These are phyloP conservation scores for Drosophila ustulata DNA, from an alignment of 2,888 invertebrate species.

Conservation along the genomic window DNA sequence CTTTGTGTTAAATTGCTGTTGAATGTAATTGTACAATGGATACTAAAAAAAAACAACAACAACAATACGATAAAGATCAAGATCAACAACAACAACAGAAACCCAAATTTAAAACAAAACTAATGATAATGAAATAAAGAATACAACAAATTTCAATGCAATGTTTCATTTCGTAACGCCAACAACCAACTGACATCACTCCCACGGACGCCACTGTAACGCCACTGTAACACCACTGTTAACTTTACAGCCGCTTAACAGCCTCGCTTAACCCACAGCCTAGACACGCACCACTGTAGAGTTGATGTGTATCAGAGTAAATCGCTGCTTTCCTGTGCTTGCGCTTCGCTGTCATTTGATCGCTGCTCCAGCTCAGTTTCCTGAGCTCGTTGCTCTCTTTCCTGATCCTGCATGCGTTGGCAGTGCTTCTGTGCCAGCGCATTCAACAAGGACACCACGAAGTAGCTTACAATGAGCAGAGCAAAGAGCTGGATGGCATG, in stretches of 20 bases:
- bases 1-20: conserved; percentile 85
- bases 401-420: conserved; percentile 86
- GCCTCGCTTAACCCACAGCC: not conserved
- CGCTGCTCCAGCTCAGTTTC: not conserved
- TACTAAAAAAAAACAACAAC: conserved; percentile 47
- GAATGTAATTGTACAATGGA: conserved; percentile 83
- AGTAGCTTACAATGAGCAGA: conserved; percentile 95
- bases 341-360: not conserved
- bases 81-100: conserved; percentile 41
- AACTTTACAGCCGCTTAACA: not conserved
- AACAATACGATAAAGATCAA: conserved; percentile 33
- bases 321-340: conserved; percentile 4
- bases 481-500: conserved; percentile 95
- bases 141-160: conserved; percentile 49
- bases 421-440: conserved; percentile 98
- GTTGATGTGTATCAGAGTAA: not conserved
- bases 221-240: not conserved
- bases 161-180: conserved; percentile 25
- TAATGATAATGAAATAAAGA: conserved; percentile 56
- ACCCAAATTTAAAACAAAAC: conserved; percentile 47
- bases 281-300: not conserved
- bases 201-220: not conserved
- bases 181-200: not conserved
- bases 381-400: not conserved
- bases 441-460: conserved; percentile 97